Evolutionary conservation across 2,113 vertebrate species (phyloP), one percentile per base, ranked within the genome.

Genomic region (Ammodytes dubius): DNA sequence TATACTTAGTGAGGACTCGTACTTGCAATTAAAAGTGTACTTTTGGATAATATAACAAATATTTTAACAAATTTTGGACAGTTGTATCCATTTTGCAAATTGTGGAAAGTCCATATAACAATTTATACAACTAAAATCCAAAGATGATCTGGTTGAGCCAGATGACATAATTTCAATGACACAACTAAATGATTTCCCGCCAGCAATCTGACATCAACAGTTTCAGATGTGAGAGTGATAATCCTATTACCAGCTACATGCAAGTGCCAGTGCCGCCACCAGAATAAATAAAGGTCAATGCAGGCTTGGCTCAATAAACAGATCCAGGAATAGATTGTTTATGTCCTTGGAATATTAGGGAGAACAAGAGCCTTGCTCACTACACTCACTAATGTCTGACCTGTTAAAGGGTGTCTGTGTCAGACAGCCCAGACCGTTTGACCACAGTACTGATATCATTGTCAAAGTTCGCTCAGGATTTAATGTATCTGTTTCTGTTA

Each of bases 301-400:
- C 78, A 78, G 80, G 78, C 77, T 74, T 53, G 13, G 46, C 68
- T 82, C 83, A 76, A 88, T 93, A 91, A 94, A 95, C 93, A 91
- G 79, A 87, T 91, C 83, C 91, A 90, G 65, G 84, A 95, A 94
- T 95, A 95, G 89, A 70, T 70, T 88, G 91, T 94, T 94, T 90
- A 93, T 91, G 85, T n/a, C 79, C 70, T 66, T 71, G 83, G 57
- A 82, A 91, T 88, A 88, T 91, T 59, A 81, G 11, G 85, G 75
- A 87, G 87, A 88, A 84, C 74, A 65, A 88, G 71, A 74, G 59
- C 66, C 45, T 85, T 58, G 49, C 61, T 78, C 5, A 6, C 74
- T 49, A 46, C 39, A 40, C 66, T 75, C 45, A 57, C 69, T 71
- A 58, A 57, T 64, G 68, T 63, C 68, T 85, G 87, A 71, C 66